These are phyloP conservation scores for Geothlypis trichas DNA, from an alignment of 2,113 vertebrate species.

Conservation along the genomic window DNA sequence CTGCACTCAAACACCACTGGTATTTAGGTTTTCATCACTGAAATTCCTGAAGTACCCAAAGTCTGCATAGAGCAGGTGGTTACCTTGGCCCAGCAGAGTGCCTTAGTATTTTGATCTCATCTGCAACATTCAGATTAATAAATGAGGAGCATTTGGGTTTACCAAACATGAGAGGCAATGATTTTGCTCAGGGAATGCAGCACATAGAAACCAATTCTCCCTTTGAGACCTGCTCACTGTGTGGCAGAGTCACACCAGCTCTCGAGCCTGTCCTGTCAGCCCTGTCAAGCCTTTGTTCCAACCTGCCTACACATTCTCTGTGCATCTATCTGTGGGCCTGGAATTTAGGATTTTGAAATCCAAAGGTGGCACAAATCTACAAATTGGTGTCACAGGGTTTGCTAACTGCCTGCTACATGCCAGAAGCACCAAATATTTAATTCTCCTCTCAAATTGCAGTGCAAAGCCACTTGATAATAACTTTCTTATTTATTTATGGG, in stretches of 20 bases:
- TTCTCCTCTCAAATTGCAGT: neutral
- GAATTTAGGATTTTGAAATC: neutral
- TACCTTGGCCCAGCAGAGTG: neutral
- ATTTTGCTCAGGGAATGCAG: neutral
- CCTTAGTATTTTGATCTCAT: neutral
- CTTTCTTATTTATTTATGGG: neutral
- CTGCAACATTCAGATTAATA: neutral
- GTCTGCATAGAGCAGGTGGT: neutral
- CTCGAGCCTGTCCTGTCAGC: neutral
- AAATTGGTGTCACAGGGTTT: neutral
- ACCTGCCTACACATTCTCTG: neutral
- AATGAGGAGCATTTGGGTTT: neutral
- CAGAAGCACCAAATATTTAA: neutral
- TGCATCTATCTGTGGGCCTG: too few relatives aligned
- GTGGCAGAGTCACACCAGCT: neutral
- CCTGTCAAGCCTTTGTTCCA: neutral
- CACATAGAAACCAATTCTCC: neutral
- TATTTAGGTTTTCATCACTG: neutral
- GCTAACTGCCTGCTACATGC: neutral
- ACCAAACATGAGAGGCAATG: neutral
- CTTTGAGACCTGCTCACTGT: rapidly evolving
- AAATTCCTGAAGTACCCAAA: neutral
- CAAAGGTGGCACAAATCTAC: neutral
- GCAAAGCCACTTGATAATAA: neutral
- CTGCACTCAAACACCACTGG: neutral